A percentile compares a stretch with the other conserved stretches of the same genome.
Evolutionary conservation across 2,888 invertebrate genomes (phyloP).

Genomic region (Stenodema calcarata): DNA sequence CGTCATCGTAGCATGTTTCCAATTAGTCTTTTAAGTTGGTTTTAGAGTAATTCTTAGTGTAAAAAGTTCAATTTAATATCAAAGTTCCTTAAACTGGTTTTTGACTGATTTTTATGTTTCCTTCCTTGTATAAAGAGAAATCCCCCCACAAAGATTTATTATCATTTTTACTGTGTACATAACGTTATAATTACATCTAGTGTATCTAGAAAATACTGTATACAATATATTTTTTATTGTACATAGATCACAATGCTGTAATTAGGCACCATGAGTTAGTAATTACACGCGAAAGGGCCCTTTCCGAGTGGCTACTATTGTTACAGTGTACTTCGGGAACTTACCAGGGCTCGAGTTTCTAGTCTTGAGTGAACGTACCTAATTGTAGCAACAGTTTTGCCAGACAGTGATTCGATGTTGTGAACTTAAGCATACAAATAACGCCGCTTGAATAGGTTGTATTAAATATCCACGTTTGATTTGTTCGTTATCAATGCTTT

Average conservation of each 20-base stretch:
- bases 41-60: not conserved
- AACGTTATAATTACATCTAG: no score
- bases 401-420: no score
- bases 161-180: not conserved
- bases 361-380: not conserved
- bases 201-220: not conserved
- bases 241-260: not conserved
- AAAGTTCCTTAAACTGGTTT: not conserved
- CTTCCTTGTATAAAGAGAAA: not conserved
- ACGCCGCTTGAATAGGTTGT: no score
- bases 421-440: no score
- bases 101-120: not conserved
- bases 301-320: not conserved
- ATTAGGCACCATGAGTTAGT: not conserved
- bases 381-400: no score
- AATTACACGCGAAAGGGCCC: not conserved
- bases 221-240: not conserved
- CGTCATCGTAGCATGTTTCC: no score
- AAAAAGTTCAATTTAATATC: not conserved
- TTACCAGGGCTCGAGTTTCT: not conserved
- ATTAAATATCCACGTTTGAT: no score
- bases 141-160: not conserved
- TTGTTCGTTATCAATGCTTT: no score
- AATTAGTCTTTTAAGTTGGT: no score
- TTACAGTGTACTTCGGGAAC: not conserved